These are phyloP conservation scores for Raja brachyura DNA, from an alignment of 2,113 vertebrate species.

Conservation along the genomic window DNA sequence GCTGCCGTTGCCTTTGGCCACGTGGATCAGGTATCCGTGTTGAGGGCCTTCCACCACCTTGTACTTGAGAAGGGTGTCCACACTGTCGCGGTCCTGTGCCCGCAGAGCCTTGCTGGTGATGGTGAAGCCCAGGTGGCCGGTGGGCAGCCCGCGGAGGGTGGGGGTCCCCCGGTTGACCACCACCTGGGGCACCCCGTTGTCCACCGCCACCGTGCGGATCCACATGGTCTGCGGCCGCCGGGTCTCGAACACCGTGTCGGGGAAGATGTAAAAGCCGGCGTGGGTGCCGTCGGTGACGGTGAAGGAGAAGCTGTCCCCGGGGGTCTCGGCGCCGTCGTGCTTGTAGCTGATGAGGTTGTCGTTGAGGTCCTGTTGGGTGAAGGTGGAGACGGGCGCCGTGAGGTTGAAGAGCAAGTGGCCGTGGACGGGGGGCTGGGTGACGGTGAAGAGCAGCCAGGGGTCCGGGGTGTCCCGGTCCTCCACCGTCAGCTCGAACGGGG, in stretches of 20 bases:
- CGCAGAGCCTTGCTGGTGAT: slow-evolving; percentile 82
- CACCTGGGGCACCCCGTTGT: slow-evolving; percentile 77
- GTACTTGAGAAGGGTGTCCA: slow-evolving; percentile 63
- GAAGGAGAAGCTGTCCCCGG: slow-evolving; percentile 86
- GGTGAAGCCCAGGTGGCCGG: slow-evolving; percentile 74
- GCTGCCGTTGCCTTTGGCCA: slow-evolving; percentile 79
- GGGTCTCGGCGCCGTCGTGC: slow-evolving; percentile 77
- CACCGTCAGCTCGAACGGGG: slow-evolving; percentile 84
- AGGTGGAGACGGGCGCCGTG: slow-evolving; percentile 62
- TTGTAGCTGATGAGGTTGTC: slow-evolving; percentile 90
- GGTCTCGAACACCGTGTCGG: slow-evolving; percentile 79
- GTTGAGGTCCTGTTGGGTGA: slow-evolving; percentile 88
- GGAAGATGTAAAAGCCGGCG: slow-evolving; percentile 84
- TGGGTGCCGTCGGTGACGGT: slow-evolving; percentile 89
- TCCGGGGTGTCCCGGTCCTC: slow-evolving; percentile 86
- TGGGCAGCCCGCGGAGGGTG: slow-evolving; percentile 65
- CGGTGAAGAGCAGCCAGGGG: slow-evolving; percentile 65
- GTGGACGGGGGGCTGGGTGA: slow-evolving; percentile 79
- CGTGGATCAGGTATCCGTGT: slow-evolving; percentile 81
- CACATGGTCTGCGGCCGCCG: slow-evolving; percentile 80
- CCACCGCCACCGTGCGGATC: slow-evolving; percentile 71
- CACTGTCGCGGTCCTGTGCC: slow-evolving; percentile 81
- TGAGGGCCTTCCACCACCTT: slow-evolving; percentile 63
- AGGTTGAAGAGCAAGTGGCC: slow-evolving; percentile 80
- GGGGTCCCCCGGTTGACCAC: slow-evolving; percentile 78